Percentiles rank a stretch among this genome's conserved stretches.
These are phyloP conservation scores for Ciconia nigra DNA, from an alignment of 2,797 vertebrate species.

Conservation along the genomic window DNA sequence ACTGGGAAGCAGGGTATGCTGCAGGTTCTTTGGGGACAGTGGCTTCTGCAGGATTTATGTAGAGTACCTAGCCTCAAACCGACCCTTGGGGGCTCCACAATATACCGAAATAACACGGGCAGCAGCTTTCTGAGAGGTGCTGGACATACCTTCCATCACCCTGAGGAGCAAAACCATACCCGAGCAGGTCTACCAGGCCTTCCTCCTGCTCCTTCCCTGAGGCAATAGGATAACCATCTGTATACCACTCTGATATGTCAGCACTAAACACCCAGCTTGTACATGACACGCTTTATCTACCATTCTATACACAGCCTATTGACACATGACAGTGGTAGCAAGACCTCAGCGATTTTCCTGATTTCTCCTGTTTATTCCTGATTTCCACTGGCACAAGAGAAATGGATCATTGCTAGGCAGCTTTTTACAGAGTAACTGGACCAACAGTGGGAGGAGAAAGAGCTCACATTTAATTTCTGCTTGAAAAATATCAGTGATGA, in stretches of 20 bases:
- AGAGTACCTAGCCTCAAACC: not conserved
- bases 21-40: not conserved
- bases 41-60: not conserved
- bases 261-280: conserved; percentile 4
- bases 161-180: not conserved
- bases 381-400: not conserved
- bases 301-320: not conserved
- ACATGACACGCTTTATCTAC: not conserved
- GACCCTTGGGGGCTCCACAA: not conserved
- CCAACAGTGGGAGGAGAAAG: not conserved
- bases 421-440: not conserved
- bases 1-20: not conserved
- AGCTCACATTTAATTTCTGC: not conserved
- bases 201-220: not conserved
- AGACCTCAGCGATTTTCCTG: conserved; percentile 31
- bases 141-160: not conserved
- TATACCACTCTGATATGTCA: not conserved
- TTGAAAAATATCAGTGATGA: not conserved
- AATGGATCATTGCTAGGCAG: not conserved
- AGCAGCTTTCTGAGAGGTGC: not conserved
- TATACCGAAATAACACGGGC: accelerated
- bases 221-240: conserved; percentile 22
- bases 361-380: conserved; percentile 40
- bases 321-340: not conserved
- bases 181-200: not conserved